Percentiles rank a stretch among this genome's conserved stretches.
phyloP scores from a whole-genome alignment of 92 coral and sea anemone genomes.

The Parazoanthus swiftii region DNA sequence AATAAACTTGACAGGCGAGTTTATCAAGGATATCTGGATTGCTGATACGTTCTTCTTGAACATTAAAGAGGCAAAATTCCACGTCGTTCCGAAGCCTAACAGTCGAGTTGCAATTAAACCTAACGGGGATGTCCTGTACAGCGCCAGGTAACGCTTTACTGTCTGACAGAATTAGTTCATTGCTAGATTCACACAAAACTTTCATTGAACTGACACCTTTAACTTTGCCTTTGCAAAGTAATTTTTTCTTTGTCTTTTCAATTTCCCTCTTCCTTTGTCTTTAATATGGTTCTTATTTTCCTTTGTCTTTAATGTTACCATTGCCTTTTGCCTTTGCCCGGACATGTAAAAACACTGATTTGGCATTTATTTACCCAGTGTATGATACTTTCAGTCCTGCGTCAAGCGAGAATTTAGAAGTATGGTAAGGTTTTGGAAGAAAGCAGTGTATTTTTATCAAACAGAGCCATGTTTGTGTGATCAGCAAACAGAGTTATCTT shows the following conservation, averaged over 20 bases:
- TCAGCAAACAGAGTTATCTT: no score
- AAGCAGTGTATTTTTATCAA: no score
- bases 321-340: not conserved
- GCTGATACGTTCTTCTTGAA: slow-evolving; percentile 89
- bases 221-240: not conserved
- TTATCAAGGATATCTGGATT: slow-evolving; percentile 69
- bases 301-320: not conserved
- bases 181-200: not conserved
- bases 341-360: no score
- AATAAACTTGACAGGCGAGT: slow-evolving; percentile 58
- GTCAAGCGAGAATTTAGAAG: no score
- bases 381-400: no score
- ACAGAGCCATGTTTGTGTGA: no score
- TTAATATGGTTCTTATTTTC: not conserved
- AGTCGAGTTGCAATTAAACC: slow-evolving; percentile 45
- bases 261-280: no score
- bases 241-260: not conserved
- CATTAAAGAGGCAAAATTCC: slow-evolving; percentile 66
- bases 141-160: slow-evolving; percentile 33
- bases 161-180: no score
- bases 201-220: no score
- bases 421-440: no score
- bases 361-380: no score
- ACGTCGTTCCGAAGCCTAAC: slow-evolving; percentile 69
- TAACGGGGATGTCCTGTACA: slow-evolving; percentile 62